Base-by-base conservation (phyloP, 2,888 invertebrate species). In the Raillietiella orientalis region DNA sequence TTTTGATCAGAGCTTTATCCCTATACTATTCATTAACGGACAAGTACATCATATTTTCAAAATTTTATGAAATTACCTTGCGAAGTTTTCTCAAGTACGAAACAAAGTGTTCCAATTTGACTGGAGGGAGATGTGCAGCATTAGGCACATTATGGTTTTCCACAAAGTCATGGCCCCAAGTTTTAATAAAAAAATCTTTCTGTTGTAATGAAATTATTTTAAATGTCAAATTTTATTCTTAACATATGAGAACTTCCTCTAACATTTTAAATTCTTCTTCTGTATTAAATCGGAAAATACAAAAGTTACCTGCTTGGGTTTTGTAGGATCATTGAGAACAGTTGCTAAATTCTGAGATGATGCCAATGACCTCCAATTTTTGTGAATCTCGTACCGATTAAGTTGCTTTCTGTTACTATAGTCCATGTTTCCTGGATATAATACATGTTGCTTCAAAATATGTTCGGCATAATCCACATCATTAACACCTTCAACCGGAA, bases 91-190 rank as follows among this genome's bases (percentile, higher is more conserved):
- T 64, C 34, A 82, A 53, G 45, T 90, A 93, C 16, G 58, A 53
- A 36, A 77, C 71, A 49, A 93, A 87, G 47, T 82, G 72, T 23
- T 61, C 58, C 42, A 63, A 57, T 10, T 61, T 63, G 30, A 90
- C 65, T 38, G 74, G 67, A 21, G 75, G 75, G 35, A 87, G 50
- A 44, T 70, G 64, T 2, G 66, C 62, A 37, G 72, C 71, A 34
- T 66, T 61, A 20, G 63, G 58, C 37, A 84, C 60, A 23, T 63
- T 59, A 14, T 58, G 53, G 21, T 38, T 65, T 33, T 84, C 84
- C 12, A 79, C 60, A 48, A 96, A 96, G 30, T 62, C 57, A 39
- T 87, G 87, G 23, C 96, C 93, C 93, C 93, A 96, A 32, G 82
- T 82, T 46, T 77, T 79, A 0, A 84, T 84, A 41, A 96, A 84